A percentile compares a stretch with the other conserved stretches of the same genome.
These are phyloP conservation scores for Chrysoperla carnea DNA, from an alignment of 1,140 invertebrate genomes.

Conservation along the genomic window DNA sequence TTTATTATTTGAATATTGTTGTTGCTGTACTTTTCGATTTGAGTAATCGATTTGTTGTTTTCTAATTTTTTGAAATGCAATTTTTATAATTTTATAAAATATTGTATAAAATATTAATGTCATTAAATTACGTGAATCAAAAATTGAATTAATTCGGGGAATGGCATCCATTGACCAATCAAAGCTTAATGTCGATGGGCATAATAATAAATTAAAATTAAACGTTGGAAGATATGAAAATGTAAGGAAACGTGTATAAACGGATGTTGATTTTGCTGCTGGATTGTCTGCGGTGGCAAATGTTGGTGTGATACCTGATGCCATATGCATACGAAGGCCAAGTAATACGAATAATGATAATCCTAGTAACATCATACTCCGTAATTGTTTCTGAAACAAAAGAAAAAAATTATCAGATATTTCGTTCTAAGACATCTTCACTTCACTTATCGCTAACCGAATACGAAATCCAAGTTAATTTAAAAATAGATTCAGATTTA, in stretches of 20 bases:
- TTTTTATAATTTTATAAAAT: slow-evolving; percentile 15
- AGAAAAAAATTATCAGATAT: slow-evolving; percentile 10
- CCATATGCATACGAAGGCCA: slow-evolving; percentile 38
- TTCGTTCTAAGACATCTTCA: not conserved
- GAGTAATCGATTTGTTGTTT: not conserved
- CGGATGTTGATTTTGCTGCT: slow-evolving; percentile 54
- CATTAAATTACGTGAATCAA: slow-evolving; percentile 57
- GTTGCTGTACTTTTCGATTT: not conserved
- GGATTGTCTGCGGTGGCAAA: slow-evolving; percentile 86
- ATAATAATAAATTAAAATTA: slow-evolving; percentile 67
- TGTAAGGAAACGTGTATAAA: slow-evolving; percentile 57
- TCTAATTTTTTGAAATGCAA: not conserved
- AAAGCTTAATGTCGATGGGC: slow-evolving; percentile 69
- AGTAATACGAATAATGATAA: slow-evolving; percentile 34
- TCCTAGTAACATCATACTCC: slow-evolving; percentile 41
- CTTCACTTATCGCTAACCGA: not conserved
- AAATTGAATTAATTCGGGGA: slow-evolving; percentile 51
- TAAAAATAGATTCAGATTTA: not conserved
- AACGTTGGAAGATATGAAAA: slow-evolving; percentile 77
- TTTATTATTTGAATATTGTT: not conserved
- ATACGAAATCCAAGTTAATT: not conserved
- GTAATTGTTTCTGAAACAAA: slow-evolving; percentile 42
- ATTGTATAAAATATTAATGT: slow-evolving; percentile 51
- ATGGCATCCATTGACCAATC: slow-evolving; percentile 95
- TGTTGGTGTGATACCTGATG: slow-evolving; percentile 45